Conservation (phyloP, 2,888 invertebrate species). For the Andrena trimmerana region DNA sequence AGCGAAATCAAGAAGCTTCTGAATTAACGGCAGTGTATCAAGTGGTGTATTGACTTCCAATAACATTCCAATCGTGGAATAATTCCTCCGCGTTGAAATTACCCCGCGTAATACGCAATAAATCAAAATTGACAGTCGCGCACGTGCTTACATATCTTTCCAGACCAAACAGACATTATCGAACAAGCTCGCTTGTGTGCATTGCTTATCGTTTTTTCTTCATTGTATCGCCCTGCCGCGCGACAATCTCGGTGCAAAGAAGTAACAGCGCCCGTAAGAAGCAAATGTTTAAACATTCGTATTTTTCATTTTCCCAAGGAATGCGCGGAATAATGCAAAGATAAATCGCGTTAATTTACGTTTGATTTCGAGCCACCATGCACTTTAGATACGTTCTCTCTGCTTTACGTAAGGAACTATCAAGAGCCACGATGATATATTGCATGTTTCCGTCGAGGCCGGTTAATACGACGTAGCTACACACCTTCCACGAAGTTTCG, state of each 20-base stretch:
- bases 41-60: too few species aligned
- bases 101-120: too few species aligned
- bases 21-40: too few species aligned
- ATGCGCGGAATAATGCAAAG: constrained; percentile 37
- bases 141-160: background rate
- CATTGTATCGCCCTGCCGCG: background rate
- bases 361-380: constrained; percentile 36
- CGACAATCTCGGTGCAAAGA: constrained; percentile 13
- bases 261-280: constrained; percentile 15
- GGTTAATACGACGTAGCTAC: constrained; percentile 37
- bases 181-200: background rate
- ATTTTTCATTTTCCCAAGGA: constrained; percentile 17
- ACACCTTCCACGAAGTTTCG: constrained; percentile 35
- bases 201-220: constrained; percentile 15
- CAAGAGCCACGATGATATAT: constrained; percentile 55
- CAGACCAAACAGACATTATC: background rate
- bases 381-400: constrained; percentile 39
- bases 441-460: constrained; percentile 41
- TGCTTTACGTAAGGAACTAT: constrained; percentile 49
- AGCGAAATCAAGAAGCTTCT: too few species aligned
- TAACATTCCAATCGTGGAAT: too few species aligned
- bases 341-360: constrained; percentile 58
- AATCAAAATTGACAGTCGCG: constrained; percentile 1
- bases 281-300: constrained; percentile 20
- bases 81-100: background rate